phyloP scores from a whole-genome alignment of 1,140 invertebrate species.

The Mactra quadrangularis region DNA sequence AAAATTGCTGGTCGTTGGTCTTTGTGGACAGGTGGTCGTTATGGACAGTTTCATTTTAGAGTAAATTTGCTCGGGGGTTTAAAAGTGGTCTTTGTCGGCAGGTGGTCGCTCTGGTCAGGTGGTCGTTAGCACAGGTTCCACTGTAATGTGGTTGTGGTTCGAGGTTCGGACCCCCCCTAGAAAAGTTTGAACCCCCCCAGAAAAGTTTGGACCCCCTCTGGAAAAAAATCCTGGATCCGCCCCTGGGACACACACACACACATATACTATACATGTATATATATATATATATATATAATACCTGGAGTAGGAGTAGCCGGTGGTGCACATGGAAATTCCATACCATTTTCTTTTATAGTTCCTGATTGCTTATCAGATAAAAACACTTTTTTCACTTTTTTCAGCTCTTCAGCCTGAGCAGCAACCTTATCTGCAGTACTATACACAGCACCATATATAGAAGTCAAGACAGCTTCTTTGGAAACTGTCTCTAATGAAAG shows the following conservation, averaged over 20 bases:
- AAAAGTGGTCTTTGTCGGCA: too few species aligned
- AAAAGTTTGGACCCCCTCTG: too few species aligned
- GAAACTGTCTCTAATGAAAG: slow-evolving; percentile 7
- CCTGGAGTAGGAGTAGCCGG: slow-evolving; percentile 80
- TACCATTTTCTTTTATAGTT: slow-evolving; percentile 72
- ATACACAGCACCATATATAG: slow-evolving; percentile 55
- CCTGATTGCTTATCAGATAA: slow-evolving; percentile 79
- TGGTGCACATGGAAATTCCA: slow-evolving; percentile 77
- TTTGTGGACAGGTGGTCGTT: too few species aligned
- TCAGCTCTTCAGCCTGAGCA: slow-evolving; percentile 47
- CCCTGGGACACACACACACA: too few species aligned
- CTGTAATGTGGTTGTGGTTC: too few species aligned
- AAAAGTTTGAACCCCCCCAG: too few species aligned
- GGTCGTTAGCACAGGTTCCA: too few species aligned
- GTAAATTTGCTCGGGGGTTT: background rate
- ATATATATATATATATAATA: slow-evolving; percentile 26
- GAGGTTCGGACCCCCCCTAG: too few species aligned
- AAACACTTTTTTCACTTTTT: slow-evolving; percentile 74
- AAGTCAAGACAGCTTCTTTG: slow-evolving; percentile 42
- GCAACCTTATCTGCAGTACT: slow-evolving; percentile 33
- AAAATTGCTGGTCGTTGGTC: too few species aligned
- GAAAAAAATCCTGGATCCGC: too few species aligned
- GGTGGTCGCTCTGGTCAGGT: too few species aligned
- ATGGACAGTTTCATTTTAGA: too few species aligned
- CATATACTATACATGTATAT: background rate